A percentile compares a stretch with the other conserved stretches of the same genome.
Conservation (phyloP, 2,888 invertebrate genomes). For the Drosophila limbata region DNA sequence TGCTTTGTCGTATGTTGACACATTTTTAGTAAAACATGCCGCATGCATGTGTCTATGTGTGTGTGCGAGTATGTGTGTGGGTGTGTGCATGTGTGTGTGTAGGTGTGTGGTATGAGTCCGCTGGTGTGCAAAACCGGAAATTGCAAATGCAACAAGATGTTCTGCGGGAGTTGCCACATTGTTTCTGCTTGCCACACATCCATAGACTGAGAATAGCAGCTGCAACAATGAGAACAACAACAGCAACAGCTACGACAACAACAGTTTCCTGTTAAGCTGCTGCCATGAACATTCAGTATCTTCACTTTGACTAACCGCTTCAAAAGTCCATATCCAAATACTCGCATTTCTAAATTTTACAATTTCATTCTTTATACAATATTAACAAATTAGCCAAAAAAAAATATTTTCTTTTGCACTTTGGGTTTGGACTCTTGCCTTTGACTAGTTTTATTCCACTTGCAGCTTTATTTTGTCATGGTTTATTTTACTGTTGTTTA, state of each 20-base stretch:
- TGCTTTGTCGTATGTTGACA: conserved; percentile 77
- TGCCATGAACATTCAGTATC: conserved; percentile 1
- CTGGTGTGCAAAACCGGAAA: conserved; percentile 69
- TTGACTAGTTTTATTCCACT: no score
- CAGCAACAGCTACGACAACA: conserved; percentile 2
- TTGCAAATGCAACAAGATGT: conserved; percentile 81
- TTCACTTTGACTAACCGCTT: conserved; percentile 3
- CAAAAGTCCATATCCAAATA: conserved; percentile 5
- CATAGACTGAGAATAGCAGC: conserved; percentile 27
- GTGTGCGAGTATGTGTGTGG: conserved; percentile 6
- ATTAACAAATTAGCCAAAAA: background rate
- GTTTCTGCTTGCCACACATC: conserved; percentile 52
- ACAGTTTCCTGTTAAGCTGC: conserved; percentile 15
- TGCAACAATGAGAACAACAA: conserved; percentile 27
- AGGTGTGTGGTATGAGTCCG: conserved; percentile 17
- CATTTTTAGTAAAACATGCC: conserved; percentile 66
- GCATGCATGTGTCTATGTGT: conserved; percentile 13
- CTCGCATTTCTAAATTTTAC: background rate
- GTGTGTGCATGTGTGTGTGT: conserved; percentile 14
- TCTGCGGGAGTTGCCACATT: conserved; percentile 65
- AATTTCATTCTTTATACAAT: background rate
- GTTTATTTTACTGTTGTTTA: no score
- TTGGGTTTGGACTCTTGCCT: background rate
- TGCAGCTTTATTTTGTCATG: no score
- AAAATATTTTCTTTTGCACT: background rate